A percentile compares a stretch with the other conserved stretches of the same genome.
phyloP scores from a whole-genome alignment of 64 coral and sea anemone genomes.

The Exaiptasia diaphana region DNA sequence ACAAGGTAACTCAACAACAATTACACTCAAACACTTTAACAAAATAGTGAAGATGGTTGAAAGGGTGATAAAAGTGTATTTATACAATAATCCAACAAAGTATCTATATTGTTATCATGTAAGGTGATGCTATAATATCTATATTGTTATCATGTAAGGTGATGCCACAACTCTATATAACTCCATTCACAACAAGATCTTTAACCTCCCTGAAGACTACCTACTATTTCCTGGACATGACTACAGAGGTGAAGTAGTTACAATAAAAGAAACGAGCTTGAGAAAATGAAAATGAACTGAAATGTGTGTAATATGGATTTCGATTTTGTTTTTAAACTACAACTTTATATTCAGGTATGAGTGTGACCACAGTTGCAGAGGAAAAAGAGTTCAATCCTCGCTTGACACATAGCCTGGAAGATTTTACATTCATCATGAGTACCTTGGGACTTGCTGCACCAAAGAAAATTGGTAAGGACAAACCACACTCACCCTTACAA shows the following conservation, averaged over 20 bases:
- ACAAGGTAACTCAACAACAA: constrained; percentile 60
- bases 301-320: neutral
- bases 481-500: no score
- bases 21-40: no score
- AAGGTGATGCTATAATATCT: constrained; percentile 29
- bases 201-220: constrained; percentile 69
- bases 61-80: neutral
- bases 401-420: constrained; percentile 61
- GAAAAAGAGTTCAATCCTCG: constrained; percentile 74
- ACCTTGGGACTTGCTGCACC: constrained; percentile 67
- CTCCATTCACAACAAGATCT: constrained; percentile 68
- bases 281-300: no score
- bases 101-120: neutral
- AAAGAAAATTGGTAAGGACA: constrained; percentile 74
- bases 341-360: neutral
- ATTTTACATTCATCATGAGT: constrained; percentile 86
- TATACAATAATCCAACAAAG: no score
- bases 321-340: neutral
- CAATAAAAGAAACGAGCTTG: no score
- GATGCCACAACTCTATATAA: constrained; percentile 76
- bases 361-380: constrained; percentile 72
- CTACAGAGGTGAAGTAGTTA: constrained; percentile 60
- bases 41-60: neutral
- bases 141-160: constrained; percentile 16
- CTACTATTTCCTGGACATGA: constrained; percentile 79